Conservation (phyloP, 2,888 invertebrate genomes). For the Pilophorus perplexus region DNA sequence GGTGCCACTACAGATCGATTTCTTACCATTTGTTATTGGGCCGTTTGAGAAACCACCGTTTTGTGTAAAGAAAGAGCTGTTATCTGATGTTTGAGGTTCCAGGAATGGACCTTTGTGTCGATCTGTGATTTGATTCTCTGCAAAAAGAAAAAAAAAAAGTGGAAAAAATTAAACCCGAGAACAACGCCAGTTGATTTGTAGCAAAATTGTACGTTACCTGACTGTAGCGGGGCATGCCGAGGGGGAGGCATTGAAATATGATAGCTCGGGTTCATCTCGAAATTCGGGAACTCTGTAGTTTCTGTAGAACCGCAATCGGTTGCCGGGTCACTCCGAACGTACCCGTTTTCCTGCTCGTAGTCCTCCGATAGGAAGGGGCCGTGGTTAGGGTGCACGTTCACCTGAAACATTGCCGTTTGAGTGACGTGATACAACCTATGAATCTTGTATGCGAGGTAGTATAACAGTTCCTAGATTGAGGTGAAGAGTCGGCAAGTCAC, state of each 20-base stretch:
- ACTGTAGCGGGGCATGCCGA: conserved; percentile 21
- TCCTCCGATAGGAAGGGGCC: conserved; percentile 26
- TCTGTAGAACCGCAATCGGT: conserved; percentile 12
- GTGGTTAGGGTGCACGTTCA: conserved; percentile 41
- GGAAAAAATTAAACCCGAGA: too few species aligned
- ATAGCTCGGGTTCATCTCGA: conserved; percentile 30
- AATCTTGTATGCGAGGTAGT: too few species aligned
- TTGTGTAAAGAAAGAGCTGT: conserved; percentile 28
- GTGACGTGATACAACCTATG: too few species aligned
- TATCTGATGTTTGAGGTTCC: conserved; percentile 24
- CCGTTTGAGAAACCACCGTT: conserved; percentile 31
- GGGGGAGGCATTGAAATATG: conserved; percentile 31
- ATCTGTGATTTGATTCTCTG: conserved; percentile 38
- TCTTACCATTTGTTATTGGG: conserved; percentile 25
- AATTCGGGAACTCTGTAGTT: conserved; percentile 31
- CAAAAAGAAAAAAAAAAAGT: neutral
- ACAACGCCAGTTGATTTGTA: neutral
- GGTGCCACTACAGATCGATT: too few species aligned
- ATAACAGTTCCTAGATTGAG: too few species aligned
- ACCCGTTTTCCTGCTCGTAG: conserved; percentile 33
- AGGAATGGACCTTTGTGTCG: conserved; percentile 34
- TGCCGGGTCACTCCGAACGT: conserved; percentile 8
- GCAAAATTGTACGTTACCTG: conserved; percentile 15
- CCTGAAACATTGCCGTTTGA: too few species aligned
- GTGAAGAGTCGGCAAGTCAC: too few species aligned